Percentiles rank a stretch among this genome's conserved stretches.
phyloP scores from a whole-genome alignment of 37 sponge, comb jelly and placozoan genomes.

The Lycopodina hypogea region DNA sequence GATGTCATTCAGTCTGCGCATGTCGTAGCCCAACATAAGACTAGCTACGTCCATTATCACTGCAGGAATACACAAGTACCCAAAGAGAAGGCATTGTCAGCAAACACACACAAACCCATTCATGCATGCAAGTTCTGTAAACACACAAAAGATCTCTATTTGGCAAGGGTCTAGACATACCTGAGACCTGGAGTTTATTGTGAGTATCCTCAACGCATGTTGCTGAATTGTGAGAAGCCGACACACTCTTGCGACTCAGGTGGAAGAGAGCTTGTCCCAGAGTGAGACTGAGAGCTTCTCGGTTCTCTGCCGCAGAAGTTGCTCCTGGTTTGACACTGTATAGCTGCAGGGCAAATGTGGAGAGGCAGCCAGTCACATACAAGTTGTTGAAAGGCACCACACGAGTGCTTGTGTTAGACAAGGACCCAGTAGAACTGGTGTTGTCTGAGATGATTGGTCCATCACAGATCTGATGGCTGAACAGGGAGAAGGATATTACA shows the following conservation, averaged over 20 bases:
- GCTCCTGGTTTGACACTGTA: slow-evolving; percentile 31
- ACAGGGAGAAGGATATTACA: slow-evolving; percentile 73
- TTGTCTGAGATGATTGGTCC: background rate
- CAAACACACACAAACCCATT: background rate
- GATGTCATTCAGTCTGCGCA: slow-evolving; percentile 81
- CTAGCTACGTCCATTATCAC: slow-evolving; percentile 57
- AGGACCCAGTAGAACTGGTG: background rate
- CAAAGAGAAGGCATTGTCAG: background rate
- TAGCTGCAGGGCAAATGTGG: slow-evolving; percentile 52
- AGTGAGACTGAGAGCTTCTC: slow-evolving; percentile 59
- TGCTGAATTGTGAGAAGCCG: background rate
- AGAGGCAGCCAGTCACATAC: slow-evolving; percentile 62
- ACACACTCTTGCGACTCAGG: slow-evolving; percentile 47
- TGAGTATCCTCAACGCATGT: slow-evolving; percentile 26
- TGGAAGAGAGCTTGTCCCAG: slow-evolving; percentile 74
- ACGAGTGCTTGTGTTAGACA: background rate
- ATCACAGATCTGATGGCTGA: slow-evolving; percentile 28
- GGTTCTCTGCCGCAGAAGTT: slow-evolving; percentile 5
- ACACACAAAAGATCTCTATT: background rate
- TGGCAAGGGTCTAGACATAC: too few relatives aligned
- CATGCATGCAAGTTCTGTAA: too few relatives aligned
- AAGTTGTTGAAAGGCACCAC: slow-evolving; percentile 58
- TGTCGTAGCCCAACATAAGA: slow-evolving; percentile 74
- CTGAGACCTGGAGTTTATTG: slow-evolving; percentile 59
- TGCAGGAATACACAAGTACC: background rate